These are phyloP conservation scores for Gallinago jamesoni DNA, from an alignment of 2,113 vertebrate species.

Conservation along the genomic window DNA sequence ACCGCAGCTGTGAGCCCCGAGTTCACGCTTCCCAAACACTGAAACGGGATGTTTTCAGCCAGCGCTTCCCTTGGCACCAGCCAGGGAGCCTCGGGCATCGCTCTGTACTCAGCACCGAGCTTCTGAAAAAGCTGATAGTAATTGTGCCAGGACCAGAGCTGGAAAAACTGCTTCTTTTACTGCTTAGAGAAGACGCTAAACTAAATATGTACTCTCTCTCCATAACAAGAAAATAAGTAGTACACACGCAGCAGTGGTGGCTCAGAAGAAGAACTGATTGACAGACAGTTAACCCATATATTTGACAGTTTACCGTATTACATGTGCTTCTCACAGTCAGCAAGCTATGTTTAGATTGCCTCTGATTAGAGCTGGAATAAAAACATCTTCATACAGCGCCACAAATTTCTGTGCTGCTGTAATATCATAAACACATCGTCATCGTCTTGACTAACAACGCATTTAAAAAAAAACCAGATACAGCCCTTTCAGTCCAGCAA, in stretches of 20 bases:
- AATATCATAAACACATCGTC: not conserved
- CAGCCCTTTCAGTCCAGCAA: not conserved
- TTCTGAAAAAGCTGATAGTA: not conserved
- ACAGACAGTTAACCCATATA: not conserved
- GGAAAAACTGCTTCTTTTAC: not conserved
- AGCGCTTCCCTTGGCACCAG: not conserved
- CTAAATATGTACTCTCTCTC: not conserved
- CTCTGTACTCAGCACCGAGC: not conserved
- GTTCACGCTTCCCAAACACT: not conserved
- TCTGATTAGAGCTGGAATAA: not conserved
- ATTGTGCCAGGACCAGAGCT: not conserved
- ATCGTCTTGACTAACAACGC: not conserved
- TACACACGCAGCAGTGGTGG: not conserved
- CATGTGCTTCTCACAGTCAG: not conserved
- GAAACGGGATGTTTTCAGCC: conserved; percentile 1
- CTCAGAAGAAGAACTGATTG: not conserved
- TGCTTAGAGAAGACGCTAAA: not conserved
- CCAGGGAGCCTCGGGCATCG: not conserved
- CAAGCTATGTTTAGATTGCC: not conserved
- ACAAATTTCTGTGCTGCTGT: not conserved
- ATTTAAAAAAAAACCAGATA: not conserved
- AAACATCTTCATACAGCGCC: not conserved
- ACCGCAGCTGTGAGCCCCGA: not conserved
- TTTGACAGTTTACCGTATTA: not conserved
- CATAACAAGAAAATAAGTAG: not conserved